phyloP scores from a whole-genome alignment of 2,797 vertebrate genomes.

The Cuculus canorus region DNA sequence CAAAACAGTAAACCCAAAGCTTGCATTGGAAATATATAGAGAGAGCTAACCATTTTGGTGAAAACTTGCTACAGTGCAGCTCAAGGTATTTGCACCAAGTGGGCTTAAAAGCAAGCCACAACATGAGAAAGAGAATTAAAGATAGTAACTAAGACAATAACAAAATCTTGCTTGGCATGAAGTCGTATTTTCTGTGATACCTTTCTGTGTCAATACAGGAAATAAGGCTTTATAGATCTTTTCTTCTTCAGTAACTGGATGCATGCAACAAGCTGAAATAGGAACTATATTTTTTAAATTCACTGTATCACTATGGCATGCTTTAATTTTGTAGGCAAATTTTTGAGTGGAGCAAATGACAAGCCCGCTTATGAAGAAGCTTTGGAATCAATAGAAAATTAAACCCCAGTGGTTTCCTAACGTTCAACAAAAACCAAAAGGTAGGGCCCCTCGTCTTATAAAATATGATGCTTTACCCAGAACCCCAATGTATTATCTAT shows the following conservation, averaged over 20 bases:
- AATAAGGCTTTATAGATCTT: background rate
- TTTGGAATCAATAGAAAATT: background rate
- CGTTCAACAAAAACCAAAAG: background rate
- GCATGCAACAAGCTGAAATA: background rate
- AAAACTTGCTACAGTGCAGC: background rate
- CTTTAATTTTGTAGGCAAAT: background rate
- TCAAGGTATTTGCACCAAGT: background rate
- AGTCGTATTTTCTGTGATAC: background rate
- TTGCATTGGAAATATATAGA: background rate
- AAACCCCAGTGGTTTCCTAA: background rate
- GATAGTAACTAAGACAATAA: background rate
- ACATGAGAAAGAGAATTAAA: background rate
- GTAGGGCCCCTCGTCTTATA: background rate
- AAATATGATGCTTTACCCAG: background rate
- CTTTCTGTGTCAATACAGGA: background rate
- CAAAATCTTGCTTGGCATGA: background rate
- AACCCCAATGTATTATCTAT: rapidly evolving
- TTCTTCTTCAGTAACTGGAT: background rate
- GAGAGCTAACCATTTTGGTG: background rate
- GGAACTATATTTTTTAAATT: background rate
- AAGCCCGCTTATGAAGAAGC: background rate
- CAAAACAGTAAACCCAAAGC: constrained; percentile 51
- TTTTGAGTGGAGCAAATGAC: background rate
- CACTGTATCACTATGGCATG: background rate
- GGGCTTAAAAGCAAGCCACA: background rate